These are phyloP conservation scores for Ryuthela nishihirai DNA, from an alignment of 2,888 invertebrate species.

Conservation along the genomic window DNA sequence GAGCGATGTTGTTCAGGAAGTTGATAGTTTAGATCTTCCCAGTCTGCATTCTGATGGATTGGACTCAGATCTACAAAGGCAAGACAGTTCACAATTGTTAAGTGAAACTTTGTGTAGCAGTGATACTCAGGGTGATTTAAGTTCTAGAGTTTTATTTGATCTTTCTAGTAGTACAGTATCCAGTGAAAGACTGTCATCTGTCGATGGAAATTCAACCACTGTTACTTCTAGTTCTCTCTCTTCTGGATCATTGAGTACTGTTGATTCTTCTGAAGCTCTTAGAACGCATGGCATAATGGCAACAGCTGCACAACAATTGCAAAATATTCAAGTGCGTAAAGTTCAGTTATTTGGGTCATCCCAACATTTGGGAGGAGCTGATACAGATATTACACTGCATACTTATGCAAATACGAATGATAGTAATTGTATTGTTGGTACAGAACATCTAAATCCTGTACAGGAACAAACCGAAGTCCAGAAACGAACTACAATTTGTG, in stretches of 20 bases:
- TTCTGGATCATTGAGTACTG: constrained; percentile 24
- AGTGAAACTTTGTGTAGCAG: neutral
- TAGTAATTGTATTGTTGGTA: too few species aligned
- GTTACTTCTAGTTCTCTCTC: constrained; percentile 31
- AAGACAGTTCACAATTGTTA: constrained; percentile 4
- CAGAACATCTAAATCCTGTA: too few species aligned
- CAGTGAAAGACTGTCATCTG: neutral
- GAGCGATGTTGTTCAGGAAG: constrained; percentile 14
- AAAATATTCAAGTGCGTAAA: constrained; percentile 22
- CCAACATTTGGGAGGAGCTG: neutral
- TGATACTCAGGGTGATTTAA: constrained; percentile 4
- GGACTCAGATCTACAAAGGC: constrained; percentile 4
- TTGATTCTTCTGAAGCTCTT: constrained; percentile 7
- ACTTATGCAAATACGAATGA: too few species aligned
- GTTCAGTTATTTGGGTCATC: constrained; percentile 10
- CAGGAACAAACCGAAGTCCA: too few species aligned
- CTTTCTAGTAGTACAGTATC: neutral
- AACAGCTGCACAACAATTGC: neutral
- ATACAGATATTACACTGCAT: too few species aligned
- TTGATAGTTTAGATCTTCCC: constrained; percentile 10
- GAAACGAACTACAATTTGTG: too few species aligned
- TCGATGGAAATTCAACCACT: constrained; percentile 10
- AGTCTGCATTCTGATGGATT: constrained; percentile 6
- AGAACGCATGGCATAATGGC: neutral
- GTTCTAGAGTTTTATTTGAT: constrained; percentile 11